Conservation (phyloP, 2,113 vertebrate genomes). For the Alethe castanea region DNA sequence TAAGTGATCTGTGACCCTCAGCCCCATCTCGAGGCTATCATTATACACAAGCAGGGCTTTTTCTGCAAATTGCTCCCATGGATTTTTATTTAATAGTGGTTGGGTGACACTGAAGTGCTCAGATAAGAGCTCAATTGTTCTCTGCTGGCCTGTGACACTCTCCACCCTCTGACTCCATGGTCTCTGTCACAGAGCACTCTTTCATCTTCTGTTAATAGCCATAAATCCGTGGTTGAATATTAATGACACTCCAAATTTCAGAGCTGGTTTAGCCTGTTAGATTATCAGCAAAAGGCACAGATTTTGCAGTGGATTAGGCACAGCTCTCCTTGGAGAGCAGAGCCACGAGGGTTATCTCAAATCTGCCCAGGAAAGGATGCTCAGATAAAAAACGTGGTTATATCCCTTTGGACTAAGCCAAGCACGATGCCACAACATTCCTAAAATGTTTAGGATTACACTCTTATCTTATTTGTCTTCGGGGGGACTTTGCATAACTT, state of each 20-base stretch:
- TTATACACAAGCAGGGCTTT: rapidly evolving
- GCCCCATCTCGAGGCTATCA: not conserved
- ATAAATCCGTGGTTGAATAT: not conserved
- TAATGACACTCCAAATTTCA: not conserved
- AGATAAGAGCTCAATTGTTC: not conserved
- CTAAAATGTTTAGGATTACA: constrained; percentile 10
- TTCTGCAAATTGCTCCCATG: not conserved
- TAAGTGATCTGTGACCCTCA: not conserved
- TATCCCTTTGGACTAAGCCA: not conserved
- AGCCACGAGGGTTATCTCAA: not conserved
- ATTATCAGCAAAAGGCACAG: not conserved
- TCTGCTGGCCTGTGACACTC: not conserved
- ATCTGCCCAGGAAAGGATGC: not conserved
- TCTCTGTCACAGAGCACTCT: not conserved
- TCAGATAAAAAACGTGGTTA: not conserved
- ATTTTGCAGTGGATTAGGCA: not conserved
- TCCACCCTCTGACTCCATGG: not conserved
- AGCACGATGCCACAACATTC: not conserved
- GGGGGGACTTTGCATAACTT: not conserved
- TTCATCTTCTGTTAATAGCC: not conserved
- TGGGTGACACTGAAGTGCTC: not conserved
- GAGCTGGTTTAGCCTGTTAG: not conserved
- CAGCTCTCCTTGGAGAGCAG: not conserved
- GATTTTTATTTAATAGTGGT: not conserved
- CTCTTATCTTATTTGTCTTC: not conserved